Evolutionary conservation across 2,888 invertebrate genomes (phyloP).

Genomic region (Rapana venosa): DNA sequence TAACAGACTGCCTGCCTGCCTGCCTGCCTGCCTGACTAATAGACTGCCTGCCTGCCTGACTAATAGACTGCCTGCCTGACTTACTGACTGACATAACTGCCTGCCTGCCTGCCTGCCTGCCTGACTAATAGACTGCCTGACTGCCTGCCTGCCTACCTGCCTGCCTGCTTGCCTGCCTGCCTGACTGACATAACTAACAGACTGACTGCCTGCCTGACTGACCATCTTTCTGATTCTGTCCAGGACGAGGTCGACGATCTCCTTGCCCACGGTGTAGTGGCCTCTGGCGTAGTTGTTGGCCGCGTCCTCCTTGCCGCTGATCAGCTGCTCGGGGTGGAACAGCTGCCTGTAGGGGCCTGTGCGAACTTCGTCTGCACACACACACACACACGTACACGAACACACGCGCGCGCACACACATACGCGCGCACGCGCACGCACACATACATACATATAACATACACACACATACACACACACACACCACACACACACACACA

Average conservation of each 20-base stretch:
- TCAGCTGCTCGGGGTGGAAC: slow-evolving; percentile 97
- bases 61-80: too few relatives aligned
- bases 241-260: slow-evolving; percentile 84
- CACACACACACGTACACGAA: not conserved
- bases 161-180: too few relatives aligned
- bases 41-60: too few relatives aligned
- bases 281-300: slow-evolving; percentile 80
- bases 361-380: slow-evolving; percentile 77
- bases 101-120: too few relatives aligned
- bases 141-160: too few relatives aligned
- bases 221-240: slow-evolving; percentile 76
- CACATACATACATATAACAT: not conserved
- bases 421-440: not conserved
- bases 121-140: too few relatives aligned
- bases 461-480: not conserved
- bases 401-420: not conserved
- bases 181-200: too few relatives aligned
- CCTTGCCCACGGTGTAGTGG: slow-evolving; percentile 95
- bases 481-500: not conserved
- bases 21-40: too few relatives aligned
- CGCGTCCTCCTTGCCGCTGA: slow-evolving; percentile 82
- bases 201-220: too few relatives aligned
- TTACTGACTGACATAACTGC: too few relatives aligned
- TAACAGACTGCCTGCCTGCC: too few relatives aligned
- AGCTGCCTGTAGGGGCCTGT: slow-evolving; percentile 89